These are phyloP conservation scores for Bambusicola thoracicus DNA, from an alignment of 2,113 vertebrate species.

Conservation along the genomic window DNA sequence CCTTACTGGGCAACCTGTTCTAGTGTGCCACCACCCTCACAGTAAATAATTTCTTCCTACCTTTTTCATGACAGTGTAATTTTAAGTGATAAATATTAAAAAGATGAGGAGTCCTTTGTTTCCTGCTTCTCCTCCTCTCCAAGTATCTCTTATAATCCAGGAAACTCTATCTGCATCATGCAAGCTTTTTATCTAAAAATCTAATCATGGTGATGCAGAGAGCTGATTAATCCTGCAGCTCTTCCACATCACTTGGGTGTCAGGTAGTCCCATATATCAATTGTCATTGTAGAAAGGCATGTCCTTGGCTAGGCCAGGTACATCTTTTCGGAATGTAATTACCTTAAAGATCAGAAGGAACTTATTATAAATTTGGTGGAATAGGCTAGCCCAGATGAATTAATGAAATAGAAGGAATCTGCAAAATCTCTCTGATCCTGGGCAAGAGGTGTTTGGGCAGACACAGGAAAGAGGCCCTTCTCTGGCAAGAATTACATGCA, in stretches of 20 bases:
- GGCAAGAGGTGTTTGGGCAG: accelerated
- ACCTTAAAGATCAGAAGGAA: neutral
- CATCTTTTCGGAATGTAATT: neutral
- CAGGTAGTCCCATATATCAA: neutral
- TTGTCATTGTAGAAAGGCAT: neutral
- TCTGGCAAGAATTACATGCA: neutral
- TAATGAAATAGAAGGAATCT: neutral
- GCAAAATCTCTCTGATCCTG: neutral
- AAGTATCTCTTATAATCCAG: neutral
- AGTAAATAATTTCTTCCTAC: too few species aligned
- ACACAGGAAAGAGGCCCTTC: neutral
- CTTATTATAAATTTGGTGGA: neutral
- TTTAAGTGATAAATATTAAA: neutral
- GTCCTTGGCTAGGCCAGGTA: neutral
- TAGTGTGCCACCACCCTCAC: too few species aligned
- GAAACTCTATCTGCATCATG: neutral
- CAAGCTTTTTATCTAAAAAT: neutral
- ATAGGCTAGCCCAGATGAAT: neutral
- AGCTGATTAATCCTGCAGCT: neutral
- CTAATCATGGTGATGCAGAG: neutral
- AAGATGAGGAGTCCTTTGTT: neutral
- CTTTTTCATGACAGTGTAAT: neutral
- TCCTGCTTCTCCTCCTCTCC: neutral
- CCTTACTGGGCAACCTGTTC: too few species aligned
- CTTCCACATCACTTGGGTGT: neutral